A percentile compares a stretch with the other conserved stretches of the same genome.
phyloP scores from a whole-genome alignment of 2,888 invertebrate genomes.

The Rhagonycha fulva region DNA sequence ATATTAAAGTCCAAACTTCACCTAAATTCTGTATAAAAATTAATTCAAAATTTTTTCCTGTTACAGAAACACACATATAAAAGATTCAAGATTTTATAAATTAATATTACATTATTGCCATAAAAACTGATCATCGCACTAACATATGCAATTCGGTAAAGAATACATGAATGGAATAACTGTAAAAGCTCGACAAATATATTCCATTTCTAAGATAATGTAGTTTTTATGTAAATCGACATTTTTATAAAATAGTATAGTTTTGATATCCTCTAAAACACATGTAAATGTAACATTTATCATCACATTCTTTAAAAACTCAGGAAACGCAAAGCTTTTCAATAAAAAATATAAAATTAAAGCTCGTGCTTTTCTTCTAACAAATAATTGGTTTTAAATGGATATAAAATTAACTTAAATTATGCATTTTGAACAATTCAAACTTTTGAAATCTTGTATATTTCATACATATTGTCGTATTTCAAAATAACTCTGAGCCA shows the following conservation, averaged over 20 bases:
- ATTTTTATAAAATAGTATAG: not conserved
- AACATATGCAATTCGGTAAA: not conserved
- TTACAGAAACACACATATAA: not conserved
- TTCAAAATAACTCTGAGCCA: too few relatives aligned
- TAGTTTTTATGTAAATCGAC: not conserved
- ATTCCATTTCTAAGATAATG: not conserved
- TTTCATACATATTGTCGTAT: not conserved
- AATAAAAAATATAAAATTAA: not conserved
- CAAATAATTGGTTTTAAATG: not conserved
- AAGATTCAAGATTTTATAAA: not conserved
- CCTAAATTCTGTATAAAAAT: not conserved
- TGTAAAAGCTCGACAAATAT: not conserved
- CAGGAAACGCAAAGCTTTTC: not conserved
- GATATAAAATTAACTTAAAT: not conserved
- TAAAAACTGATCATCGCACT: not conserved
- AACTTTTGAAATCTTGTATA: not conserved
- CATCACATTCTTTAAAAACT: not conserved
- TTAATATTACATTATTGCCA: not conserved
- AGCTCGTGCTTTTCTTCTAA: not conserved
- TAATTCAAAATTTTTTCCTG: not conserved
- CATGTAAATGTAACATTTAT: not conserved
- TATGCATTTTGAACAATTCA: not conserved
- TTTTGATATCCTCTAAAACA: not conserved
- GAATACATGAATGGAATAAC: not conserved
- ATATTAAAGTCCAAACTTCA: not conserved